Evolutionary conservation across 2,888 invertebrate species (phyloP).

Genomic region (Ferdinandea cuprea): DNA sequence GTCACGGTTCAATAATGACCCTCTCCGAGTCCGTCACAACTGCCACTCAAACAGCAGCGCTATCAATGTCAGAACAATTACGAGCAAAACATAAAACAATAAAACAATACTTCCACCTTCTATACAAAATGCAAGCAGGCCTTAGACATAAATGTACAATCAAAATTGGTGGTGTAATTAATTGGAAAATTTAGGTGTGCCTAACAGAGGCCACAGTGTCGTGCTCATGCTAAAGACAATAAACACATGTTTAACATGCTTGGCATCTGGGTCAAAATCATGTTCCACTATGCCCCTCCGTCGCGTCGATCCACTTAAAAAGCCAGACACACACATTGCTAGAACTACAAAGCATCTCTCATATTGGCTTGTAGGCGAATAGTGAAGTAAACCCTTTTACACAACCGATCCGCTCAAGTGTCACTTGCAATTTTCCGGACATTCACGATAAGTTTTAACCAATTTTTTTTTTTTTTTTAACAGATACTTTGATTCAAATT

Average conservation of each 20-base stretch:
- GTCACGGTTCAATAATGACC: conserved; percentile 64
- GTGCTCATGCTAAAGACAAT: conserved; percentile 52
- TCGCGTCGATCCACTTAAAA: neutral
- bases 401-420: conserved; percentile 31
- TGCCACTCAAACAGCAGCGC: conserved; percentile 48
- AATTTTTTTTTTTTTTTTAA: too few relatives aligned
- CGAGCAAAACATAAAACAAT: conserved; percentile 19
- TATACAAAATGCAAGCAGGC: conserved; percentile 15
- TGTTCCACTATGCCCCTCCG: conserved; percentile 14
- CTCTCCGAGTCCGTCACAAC: conserved; percentile 39
- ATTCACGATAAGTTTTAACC: conserved; percentile 16
- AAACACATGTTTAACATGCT: conserved; percentile 66
- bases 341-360: neutral
- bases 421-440: conserved; percentile 64
- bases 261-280: conserved; percentile 70
- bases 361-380: conserved; percentile 46
- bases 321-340: neutral
- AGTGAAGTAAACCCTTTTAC: conserved; percentile 52
- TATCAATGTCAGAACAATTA: conserved; percentile 70
- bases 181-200: conserved; percentile 74
- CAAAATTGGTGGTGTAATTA: conserved; percentile 70
- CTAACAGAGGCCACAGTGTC: conserved; percentile 48
- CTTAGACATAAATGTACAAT: conserved; percentile 37
- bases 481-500: too few relatives aligned
- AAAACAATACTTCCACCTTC: conserved; percentile 61